Evolutionary conservation across 64 coral and sea anemone genomes (phyloP), one percentile per base, ranked within the genome.

Genomic region (Pachyseris speciosa): DNA sequence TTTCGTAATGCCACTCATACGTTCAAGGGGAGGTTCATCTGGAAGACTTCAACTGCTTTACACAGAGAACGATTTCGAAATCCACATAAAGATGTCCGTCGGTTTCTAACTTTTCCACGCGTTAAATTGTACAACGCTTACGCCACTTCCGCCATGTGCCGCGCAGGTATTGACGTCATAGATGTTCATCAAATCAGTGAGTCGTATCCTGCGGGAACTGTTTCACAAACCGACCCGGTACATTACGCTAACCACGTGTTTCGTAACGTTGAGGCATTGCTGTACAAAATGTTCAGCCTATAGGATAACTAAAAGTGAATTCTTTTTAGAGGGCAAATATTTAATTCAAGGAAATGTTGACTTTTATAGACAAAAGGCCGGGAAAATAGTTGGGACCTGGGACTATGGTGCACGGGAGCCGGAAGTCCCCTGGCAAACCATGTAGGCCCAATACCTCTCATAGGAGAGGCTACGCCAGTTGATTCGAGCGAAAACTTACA

Each of bases 161-260:
- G 48, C 29, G 96, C 92, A 39, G 88, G 96, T 63, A 66, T 98
- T 49, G 69, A 87, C 76, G 84, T 94, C 45, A 83, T 98, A 31
- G 92, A 98, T 64, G 92, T 94, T 48, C 83, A 98, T 91, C 92
- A 88, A 83, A 41, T 98, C 52, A 88, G 78, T 17, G 96, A 94
- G 40, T 90, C 96, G 7, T 88, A 91, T 77, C 96, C 96, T 25
- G 28, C 65, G 10, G 96, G 96, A 50, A 98, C 96, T 67, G 33
- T 85, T 26, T 94, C 96, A 39, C 69, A 39, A 17, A 37, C 67
- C 31, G 96, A 98, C 83, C 88, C 92, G 1, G 92, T 98, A 19
- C 96, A 98, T 78, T 98, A 94, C 36, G 64, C 64, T 37, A 28
- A 20, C 59, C 43, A 74, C 37, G 89, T 84, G 42, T 95, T 95